These are phyloP conservation scores for Stenoptilia bipunctidactyla DNA, from an alignment of 2,888 invertebrate species.

Conservation along the genomic window DNA sequence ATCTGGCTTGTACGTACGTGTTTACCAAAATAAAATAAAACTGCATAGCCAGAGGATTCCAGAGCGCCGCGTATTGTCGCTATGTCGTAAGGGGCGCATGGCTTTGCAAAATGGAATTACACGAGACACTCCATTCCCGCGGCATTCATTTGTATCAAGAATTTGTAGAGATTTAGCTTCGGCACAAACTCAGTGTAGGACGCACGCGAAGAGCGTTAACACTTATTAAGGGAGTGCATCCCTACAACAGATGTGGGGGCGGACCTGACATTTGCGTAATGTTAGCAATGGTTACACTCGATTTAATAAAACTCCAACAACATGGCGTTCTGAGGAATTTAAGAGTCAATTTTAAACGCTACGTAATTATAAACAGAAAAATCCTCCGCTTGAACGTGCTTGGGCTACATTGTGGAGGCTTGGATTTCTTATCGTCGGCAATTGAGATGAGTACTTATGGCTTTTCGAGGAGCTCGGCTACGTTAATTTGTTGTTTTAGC, in stretches of 20 bases:
- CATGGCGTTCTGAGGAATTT: constrained; percentile 69
- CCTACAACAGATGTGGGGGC: constrained; percentile 70
- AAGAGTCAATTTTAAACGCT: constrained; percentile 69
- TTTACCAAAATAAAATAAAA: constrained; percentile 12
- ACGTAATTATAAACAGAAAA: constrained; percentile 63
- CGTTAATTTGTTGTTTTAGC: constrained; percentile 71
- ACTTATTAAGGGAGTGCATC: constrained; percentile 72
- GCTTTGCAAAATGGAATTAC: constrained; percentile 59
- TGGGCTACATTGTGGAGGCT: constrained; percentile 65
- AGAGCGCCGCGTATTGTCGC: constrained; percentile 13
- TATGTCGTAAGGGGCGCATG: constrained; percentile 32
- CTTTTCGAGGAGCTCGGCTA: constrained; percentile 70
- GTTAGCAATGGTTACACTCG: constrained; percentile 70
- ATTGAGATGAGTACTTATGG: constrained; percentile 72
- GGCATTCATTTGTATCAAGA: constrained; percentile 70
- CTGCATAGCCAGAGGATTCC: constrained; percentile 4
- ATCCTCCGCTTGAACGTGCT: constrained; percentile 67
- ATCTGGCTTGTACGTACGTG: background rate
- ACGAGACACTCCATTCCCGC: constrained; percentile 48
- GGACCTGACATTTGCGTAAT: constrained; percentile 69
- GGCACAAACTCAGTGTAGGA: constrained; percentile 61
- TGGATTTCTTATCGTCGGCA: constrained; percentile 71
- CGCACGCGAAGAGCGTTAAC: constrained; percentile 69
- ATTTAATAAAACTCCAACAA: constrained; percentile 70
- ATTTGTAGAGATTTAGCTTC: constrained; percentile 69